phyloP scores from a whole-genome alignment of 2,113 vertebrate genomes.

The Chamaetylas fuelleborni region DNA sequence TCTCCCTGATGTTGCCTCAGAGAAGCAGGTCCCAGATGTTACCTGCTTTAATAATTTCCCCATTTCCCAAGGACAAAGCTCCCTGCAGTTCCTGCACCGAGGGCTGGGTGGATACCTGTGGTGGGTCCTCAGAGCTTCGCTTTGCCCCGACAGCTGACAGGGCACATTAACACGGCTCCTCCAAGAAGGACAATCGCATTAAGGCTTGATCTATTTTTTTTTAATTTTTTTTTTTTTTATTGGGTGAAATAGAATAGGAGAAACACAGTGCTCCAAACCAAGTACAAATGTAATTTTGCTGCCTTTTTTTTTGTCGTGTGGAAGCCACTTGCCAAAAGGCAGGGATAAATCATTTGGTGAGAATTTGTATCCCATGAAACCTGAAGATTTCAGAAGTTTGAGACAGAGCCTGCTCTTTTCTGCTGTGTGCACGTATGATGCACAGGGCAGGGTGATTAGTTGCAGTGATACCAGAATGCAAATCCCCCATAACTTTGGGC shows the following conservation, averaged over 20 bases:
- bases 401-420: neutral
- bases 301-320: neutral
- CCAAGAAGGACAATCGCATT: slow-evolving; percentile 11
- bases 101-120: neutral
- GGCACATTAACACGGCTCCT: neutral
- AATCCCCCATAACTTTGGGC: neutral
- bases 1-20: neutral
- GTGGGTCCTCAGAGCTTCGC: neutral
- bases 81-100: neutral
- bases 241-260: neutral
- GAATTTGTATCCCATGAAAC: neutral
- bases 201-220: neutral
- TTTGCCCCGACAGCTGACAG: neutral
- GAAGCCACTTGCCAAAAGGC: neutral
- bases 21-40: slow-evolving; percentile 32
- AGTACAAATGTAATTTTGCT: neutral
- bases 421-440: neutral
- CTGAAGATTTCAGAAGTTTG: neutral
- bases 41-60: slow-evolving; percentile 41
- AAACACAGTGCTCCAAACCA: neutral
- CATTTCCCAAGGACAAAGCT: slow-evolving; percentile 46
- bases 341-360: neutral
- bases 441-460: neutral
- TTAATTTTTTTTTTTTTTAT: neutral
- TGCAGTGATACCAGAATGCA: neutral